Evolutionary conservation across 2,113 vertebrate genomes (phyloP).

Genomic region (Anarhynchus alexandrinus): DNA sequence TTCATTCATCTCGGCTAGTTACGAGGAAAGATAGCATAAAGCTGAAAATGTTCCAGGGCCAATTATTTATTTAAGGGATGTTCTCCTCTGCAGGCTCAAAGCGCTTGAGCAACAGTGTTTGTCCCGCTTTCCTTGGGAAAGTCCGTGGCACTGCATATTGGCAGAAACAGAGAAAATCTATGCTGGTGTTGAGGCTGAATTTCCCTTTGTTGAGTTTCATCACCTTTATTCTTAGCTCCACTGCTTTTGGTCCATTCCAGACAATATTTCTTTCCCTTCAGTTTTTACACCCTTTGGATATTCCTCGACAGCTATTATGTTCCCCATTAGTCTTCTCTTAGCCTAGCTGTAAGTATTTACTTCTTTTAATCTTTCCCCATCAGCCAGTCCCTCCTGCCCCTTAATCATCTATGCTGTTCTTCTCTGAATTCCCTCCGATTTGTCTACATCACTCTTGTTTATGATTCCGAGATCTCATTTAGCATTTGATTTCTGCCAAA

Average conservation of each 20-base stretch:
- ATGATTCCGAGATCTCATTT: constrained; percentile 57
- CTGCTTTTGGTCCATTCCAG: not conserved
- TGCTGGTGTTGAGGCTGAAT: not conserved
- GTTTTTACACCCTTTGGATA: not conserved
- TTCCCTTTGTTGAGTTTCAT: not conserved
- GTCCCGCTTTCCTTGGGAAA: not conserved
- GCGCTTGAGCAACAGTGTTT: not conserved
- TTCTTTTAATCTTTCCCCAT: constrained; percentile 38
- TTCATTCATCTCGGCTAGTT: constrained; percentile 19
- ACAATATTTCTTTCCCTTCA: constrained; percentile 16
- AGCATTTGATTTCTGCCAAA: constrained; percentile 63
- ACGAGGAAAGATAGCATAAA: not conserved
- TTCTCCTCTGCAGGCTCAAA: not conserved
- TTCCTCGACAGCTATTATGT: not conserved
- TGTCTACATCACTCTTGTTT: constrained; percentile 53
- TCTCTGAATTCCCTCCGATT: constrained; percentile 34
- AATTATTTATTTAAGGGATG: constrained; percentile 22
- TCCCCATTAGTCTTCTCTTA: not conserved
- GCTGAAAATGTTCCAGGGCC: not conserved
- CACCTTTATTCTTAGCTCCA: not conserved
- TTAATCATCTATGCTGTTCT: constrained; percentile 9
- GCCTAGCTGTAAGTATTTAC: not conserved
- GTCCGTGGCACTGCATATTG: accelerated
- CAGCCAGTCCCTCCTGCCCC: constrained; percentile 19
- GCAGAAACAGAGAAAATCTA: not conserved